A percentile compares a stretch with the other conserved stretches of the same genome.
These are phyloP conservation scores for Drosophila borborema DNA, from an alignment of 2,888 invertebrate genomes.

Conservation along the genomic window DNA sequence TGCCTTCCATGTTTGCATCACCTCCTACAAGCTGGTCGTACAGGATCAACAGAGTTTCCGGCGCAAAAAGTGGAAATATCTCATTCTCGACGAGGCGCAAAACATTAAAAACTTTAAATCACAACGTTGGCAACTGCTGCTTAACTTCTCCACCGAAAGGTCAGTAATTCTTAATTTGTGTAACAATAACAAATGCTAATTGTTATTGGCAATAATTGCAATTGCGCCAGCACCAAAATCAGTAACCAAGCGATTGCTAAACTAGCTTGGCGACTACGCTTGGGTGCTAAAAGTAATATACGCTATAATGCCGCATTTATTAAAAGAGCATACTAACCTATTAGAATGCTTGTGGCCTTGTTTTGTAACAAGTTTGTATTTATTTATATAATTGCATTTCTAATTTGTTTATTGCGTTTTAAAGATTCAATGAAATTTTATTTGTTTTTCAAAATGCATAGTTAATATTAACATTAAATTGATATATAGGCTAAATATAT, in stretches of 20 bases:
- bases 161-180: constrained; percentile 83
- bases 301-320: constrained; percentile 68
- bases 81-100: constrained; percentile 99
- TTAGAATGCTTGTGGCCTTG: constrained; percentile 77
- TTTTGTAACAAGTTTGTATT: constrained; percentile 58
- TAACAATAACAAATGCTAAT: not conserved
- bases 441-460: not conserved
- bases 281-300: constrained; percentile 80
- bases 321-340: constrained; percentile 62
- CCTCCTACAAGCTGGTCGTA: constrained; percentile 98
- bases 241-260: constrained; percentile 79
- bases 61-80: constrained; percentile 98
- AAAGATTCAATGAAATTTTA: not conserved
- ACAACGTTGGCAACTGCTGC: constrained; percentile 98
- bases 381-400: not conserved
- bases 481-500: not conserved
- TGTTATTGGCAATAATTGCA: not conserved
- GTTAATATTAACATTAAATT: not conserved
- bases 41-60: constrained; percentile 99
- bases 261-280: constrained; percentile 84
- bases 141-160: constrained; percentile 97
- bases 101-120: constrained; percentile 99
- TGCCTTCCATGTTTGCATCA: constrained; percentile 99
- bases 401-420: not conserved
- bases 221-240: constrained; percentile 72